Evolutionary conservation across 2,113 vertebrate species (phyloP), one percentile per base, ranked within the genome.

Genomic region (Scomber colias): DNA sequence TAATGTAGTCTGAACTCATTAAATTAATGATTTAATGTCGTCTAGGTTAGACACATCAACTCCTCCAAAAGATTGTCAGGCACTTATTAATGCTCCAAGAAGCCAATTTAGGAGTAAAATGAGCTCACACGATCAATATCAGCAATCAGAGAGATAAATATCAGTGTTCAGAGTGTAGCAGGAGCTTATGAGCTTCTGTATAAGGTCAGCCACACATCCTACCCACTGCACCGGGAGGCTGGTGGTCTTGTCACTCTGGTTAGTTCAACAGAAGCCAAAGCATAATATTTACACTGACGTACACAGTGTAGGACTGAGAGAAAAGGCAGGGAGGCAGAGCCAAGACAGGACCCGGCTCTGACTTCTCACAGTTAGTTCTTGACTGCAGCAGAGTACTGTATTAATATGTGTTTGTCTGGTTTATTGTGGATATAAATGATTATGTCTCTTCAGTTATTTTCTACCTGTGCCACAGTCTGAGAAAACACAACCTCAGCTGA

Each of bases 241-340:
- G 5, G 24, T 44, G 7, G 7, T 40, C 35, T 67, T 13, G 0
- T 69, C 44, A 49, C 44, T 49, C 24, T 31, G 12, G 5, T 31
- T 46, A n/a, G 21, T 46, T 75, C 35, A 21, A 72, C 24, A 76
- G 24, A 59, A 44, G 16, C 13, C 9, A 67, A 40, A 76, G 14
- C n/a, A 49, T 27, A 73, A 62, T 62, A 76, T 76, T 76, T 76
- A 59, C 74, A 50, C 63, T n/a, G 30, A 27, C 14, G 30, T 24
- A 13, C 53, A 46, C 2, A 48, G 45, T 19, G 45, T 71, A 24
- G 56, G 27, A 21, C 12, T 50, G 45, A 71, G 19, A 56, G 53
- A 27, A 14, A 44, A 1, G 21, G 40, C 19, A 19, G 7, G 17
- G 3, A 35, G n/a, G 4, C 3, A 30, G 12, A 49, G 54, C 55